phyloP scores from a whole-genome alignment of 2,888 invertebrate genomes.

The Allygus modestus region DNA sequence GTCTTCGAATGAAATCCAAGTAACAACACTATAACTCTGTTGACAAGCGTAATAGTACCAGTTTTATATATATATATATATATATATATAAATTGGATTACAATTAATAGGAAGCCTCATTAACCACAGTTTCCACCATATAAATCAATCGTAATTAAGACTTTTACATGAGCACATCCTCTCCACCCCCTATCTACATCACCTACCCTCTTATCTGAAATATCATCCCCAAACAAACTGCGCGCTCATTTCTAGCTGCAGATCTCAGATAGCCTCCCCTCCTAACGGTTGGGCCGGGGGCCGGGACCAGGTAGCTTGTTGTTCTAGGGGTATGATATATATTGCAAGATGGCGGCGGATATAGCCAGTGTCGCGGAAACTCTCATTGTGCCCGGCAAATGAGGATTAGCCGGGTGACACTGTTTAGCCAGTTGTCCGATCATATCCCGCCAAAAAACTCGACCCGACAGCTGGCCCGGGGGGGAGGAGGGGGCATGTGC shows the following conservation, averaged over 20 bases:
- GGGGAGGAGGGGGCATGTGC: not conserved
- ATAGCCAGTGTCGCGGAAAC: conserved; percentile 11
- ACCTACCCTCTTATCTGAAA: not conserved
- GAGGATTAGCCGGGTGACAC: conserved; percentile 45
- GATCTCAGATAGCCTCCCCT: not conserved
- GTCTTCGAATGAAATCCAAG: too few species aligned
- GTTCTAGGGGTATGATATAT: conserved; percentile 57
- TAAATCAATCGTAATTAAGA: too few species aligned
- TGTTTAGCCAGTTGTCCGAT: conserved; percentile 54
- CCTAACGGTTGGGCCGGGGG: conserved; percentile 4
- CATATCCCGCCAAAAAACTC: conserved; percentile 53
- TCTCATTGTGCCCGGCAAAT: conserved; percentile 32
- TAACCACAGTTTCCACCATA: too few species aligned
- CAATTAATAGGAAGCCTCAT: too few species aligned
- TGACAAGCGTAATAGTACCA: too few species aligned
- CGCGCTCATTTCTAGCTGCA: too few species aligned
- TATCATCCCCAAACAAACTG: conserved; percentile 13
- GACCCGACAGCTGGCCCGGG: not conserved
- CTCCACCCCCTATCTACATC: too few species aligned
- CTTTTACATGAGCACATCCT: too few species aligned
- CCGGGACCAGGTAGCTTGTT: conserved; percentile 51
- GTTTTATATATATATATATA: too few species aligned
- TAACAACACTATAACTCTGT: too few species aligned
- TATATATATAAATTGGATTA: too few species aligned
- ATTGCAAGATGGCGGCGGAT: conserved; percentile 54